These are phyloP conservation scores for Ischnus inquisitorius DNA, from an alignment of 2,888 invertebrate genomes.

Conservation along the genomic window DNA sequence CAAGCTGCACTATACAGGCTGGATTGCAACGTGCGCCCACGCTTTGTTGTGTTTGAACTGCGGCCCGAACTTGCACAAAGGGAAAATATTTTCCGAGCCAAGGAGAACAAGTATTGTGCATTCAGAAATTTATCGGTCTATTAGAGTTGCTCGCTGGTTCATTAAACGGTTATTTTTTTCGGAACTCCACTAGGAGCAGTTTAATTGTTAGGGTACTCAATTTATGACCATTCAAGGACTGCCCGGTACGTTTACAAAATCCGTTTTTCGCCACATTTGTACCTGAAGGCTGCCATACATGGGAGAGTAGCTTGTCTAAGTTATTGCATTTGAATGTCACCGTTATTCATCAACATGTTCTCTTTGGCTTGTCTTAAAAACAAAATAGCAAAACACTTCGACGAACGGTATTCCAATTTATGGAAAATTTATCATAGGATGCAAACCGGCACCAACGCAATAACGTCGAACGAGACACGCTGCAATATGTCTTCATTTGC, in stretches of 20 bases:
- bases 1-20: slow-evolving; percentile 1
- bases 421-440: too few relatives aligned
- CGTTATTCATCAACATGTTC: not conserved
- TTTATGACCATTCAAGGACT: not conserved
- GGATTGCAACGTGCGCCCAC: not conserved
- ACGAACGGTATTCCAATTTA: not conserved
- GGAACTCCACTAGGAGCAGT: not conserved
- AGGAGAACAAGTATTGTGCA: not conserved
- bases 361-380: not conserved
- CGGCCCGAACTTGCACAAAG: not conserved
- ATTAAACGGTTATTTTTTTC: not conserved
- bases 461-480: too few relatives aligned
- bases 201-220: not conserved
- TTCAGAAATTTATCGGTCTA: slow-evolving; percentile 3
- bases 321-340: not conserved
- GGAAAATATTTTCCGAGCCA: not conserved
- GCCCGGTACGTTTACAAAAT: too few relatives aligned
- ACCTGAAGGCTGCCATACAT: too few relatives aligned
- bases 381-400: not conserved
- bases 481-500: too few relatives aligned
- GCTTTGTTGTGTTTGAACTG: not conserved
- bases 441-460: too few relatives aligned
- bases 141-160: not conserved
- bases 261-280: not conserved
- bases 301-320: not conserved